These are phyloP conservation scores for Sphenodon punctatus DNA, from an alignment of 2,797 vertebrate species.

Conservation along the genomic window DNA sequence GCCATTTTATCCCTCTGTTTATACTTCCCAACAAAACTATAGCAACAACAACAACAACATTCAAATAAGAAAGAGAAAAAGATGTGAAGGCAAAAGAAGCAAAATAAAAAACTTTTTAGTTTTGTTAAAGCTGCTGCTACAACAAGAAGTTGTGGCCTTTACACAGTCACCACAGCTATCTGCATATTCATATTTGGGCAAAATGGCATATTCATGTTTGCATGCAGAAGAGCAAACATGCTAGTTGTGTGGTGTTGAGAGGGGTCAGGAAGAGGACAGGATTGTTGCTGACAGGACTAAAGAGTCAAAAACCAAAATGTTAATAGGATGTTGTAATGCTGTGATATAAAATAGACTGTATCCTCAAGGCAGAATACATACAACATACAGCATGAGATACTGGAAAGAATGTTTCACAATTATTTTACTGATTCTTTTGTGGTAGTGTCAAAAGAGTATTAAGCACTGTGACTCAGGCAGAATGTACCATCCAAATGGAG, in stretches of 20 bases:
- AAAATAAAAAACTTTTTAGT: neutral
- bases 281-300: neutral
- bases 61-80: neutral
- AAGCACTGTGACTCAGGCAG: too few species aligned
- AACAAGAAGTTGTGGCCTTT: neutral
- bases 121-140: neutral
- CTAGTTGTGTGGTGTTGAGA: neutral
- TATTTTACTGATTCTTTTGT: too few species aligned
- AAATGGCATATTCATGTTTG: neutral
- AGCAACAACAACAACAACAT: accelerated
- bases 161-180: neutral
- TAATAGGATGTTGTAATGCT: too few species aligned
- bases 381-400: too few species aligned
- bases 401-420: too few species aligned
- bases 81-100: too few species aligned
- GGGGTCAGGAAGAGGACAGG: neutral
- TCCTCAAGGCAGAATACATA: too few species aligned
- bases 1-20: slow-evolving; percentile 31
- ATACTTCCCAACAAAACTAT: neutral
- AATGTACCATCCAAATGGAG: too few species aligned
- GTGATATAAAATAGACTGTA: too few species aligned
- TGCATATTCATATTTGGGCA: neutral
- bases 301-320: neutral
- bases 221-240: accelerated
- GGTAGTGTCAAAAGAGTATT: too few species aligned